A percentile compares a stretch with the other conserved stretches of the same genome.
Evolutionary conservation across 2,797 vertebrate genomes (phyloP).

Genomic region (Megaceryle alcyon): DNA sequence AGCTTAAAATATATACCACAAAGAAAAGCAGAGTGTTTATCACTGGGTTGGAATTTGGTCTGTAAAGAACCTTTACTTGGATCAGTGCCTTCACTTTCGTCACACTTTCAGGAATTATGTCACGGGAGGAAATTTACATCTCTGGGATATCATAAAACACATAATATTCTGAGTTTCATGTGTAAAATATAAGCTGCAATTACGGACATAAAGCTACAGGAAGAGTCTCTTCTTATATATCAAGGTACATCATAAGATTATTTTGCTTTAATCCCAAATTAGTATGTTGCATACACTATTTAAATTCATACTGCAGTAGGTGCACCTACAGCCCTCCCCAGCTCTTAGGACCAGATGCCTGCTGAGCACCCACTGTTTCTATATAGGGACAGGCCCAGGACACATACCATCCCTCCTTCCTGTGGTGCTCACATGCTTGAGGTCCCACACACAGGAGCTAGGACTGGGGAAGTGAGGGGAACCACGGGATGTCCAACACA

Average conservation of each 20-base stretch:
- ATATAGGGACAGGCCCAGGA: not conserved
- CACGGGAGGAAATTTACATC: not conserved
- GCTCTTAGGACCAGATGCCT: no score
- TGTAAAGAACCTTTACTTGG: not conserved
- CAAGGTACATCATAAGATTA: not conserved
- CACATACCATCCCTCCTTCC: no score
- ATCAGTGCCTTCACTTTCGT: not conserved
- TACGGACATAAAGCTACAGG: accelerated
- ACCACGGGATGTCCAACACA: not conserved
- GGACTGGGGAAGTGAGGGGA: accelerated
- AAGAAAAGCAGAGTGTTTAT: not conserved
- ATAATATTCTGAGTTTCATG: not conserved
- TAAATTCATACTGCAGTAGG: not conserved
- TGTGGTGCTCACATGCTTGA: accelerated
- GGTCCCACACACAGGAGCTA: not conserved
- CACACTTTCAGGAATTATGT: not conserved
- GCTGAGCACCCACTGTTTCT: not conserved
- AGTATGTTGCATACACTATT: no score
- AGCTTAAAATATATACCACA: not conserved
- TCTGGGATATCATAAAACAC: not conserved
- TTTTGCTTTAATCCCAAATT: not conserved
- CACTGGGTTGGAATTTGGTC: not conserved
- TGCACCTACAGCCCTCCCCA: not conserved
- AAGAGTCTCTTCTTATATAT: not conserved
- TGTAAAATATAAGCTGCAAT: not conserved